These are phyloP conservation scores for Bucco capensis DNA, from an alignment of 2,113 vertebrate species.

Conservation along the genomic window DNA sequence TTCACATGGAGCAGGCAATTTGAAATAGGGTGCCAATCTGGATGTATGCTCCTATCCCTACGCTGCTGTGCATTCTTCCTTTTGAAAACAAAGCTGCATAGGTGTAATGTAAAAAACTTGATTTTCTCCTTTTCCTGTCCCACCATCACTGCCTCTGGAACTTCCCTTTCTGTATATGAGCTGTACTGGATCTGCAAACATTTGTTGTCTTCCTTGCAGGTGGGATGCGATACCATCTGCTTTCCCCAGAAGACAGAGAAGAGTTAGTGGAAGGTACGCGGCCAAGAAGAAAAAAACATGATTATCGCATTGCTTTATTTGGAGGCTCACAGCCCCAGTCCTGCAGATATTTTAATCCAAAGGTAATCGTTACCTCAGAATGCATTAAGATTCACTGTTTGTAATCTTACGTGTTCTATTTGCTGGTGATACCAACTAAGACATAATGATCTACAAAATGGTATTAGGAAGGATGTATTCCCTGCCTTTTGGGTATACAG, in stretches of 20 bases:
- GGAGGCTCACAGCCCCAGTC: conserved; percentile 97
- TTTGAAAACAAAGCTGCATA: not conserved
- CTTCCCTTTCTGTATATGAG: not conserved
- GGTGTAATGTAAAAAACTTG: not conserved
- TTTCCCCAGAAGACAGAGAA: conserved; percentile 90
- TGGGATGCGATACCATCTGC: conserved; percentile 85
- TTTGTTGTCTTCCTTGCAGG: conserved; percentile 61
- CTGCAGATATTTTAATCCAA: conserved; percentile 97
- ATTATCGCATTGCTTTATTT: conserved; percentile 93
- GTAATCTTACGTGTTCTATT: not conserved
- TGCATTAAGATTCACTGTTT: conserved; percentile 59
- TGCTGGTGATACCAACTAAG: not conserved
- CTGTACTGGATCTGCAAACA: not conserved
- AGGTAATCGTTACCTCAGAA: conserved; percentile 78
- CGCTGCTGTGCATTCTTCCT: not conserved
- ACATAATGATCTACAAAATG: not conserved
- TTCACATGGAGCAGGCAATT: not conserved
- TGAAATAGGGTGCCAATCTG: not conserved
- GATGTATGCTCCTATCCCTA: not conserved
- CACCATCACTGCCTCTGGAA: not conserved
- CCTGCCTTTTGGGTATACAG: not conserved
- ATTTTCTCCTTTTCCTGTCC: not conserved
- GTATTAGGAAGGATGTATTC: not conserved
- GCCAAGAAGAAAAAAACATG: conserved; percentile 90
- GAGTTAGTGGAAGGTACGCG: conserved; percentile 92